These are phyloP conservation scores for Alentia gelatinosa DNA, from an alignment of 2,888 invertebrate genomes.

Conservation along the genomic window DNA sequence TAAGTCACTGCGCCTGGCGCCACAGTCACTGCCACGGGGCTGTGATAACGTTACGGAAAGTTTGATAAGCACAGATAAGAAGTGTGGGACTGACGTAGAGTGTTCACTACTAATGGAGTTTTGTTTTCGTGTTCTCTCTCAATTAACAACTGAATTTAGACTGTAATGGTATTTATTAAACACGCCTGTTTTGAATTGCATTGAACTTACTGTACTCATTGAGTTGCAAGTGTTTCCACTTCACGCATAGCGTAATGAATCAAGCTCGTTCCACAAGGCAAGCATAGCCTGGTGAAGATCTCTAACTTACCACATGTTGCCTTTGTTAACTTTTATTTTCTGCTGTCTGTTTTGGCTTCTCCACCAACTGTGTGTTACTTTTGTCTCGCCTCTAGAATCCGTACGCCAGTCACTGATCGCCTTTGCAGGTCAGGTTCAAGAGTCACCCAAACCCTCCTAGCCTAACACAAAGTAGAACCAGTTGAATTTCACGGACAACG, in stretches of 20 bases:
- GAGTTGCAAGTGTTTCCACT: neutral
- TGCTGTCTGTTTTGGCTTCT: neutral
- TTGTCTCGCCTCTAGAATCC: conserved; percentile 33
- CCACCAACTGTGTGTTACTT: neutral
- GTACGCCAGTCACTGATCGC: conserved; percentile 39
- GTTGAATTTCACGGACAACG: neutral
- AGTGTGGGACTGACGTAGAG: no score
- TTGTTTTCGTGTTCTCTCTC: neutral
- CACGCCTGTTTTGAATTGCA: neutral
- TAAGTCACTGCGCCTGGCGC: conserved; percentile 5
- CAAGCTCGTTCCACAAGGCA: no score
- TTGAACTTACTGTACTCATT: neutral
- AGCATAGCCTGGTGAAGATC: neutral
- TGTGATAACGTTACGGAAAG: no score
- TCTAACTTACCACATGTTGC: neutral
- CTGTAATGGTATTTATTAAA: no score
- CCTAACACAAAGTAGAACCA: neutral
- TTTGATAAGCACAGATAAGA: no score
- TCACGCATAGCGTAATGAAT: conserved; percentile 15
- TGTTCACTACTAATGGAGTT: neutral
- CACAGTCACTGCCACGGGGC: no score
- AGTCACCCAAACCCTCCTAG: neutral
- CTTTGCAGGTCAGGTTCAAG: conserved; percentile 34
- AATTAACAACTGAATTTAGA: neutral
- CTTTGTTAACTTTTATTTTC: neutral